A percentile compares a stretch with the other conserved stretches of the same genome.
Conservation (phyloP, 64 coral and sea anemone genomes). For the Catalaphyllia jardinei region DNA sequence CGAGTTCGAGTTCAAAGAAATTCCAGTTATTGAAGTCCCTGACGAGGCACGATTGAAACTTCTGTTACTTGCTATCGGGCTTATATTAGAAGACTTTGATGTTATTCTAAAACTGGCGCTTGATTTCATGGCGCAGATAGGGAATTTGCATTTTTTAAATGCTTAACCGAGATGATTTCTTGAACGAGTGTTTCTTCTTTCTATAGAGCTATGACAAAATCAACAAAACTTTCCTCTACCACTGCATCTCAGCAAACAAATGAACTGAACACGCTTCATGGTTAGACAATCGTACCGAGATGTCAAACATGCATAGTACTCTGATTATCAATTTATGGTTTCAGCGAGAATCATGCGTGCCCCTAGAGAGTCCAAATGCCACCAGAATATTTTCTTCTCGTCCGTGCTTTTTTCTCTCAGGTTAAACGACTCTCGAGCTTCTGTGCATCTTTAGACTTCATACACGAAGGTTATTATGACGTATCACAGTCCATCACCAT, state of each 20-base stretch:
- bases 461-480: conserved; percentile 37
- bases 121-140: conserved; percentile 46
- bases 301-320: neutral
- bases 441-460: neutral
- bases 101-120: conserved; percentile 66
- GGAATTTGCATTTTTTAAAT: conserved; percentile 46
- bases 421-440: neutral
- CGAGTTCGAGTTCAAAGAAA: neutral
- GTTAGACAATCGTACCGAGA: neutral
- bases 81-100: conserved; percentile 5
- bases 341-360: neutral
- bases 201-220: neutral
- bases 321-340: neutral
- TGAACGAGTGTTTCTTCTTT: neutral
- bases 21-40: neutral
- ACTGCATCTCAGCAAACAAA: conserved; percentile 33
- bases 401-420: neutral
- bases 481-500: conserved; percentile 24
- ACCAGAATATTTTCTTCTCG: neutral
- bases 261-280: conserved; percentile 28
- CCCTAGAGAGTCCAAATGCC: neutral
- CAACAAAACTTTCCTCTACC: conserved; percentile 13
- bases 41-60: neutral
- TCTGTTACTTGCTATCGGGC: neutral
- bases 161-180: neutral